phyloP scores from a whole-genome alignment of 2,113 vertebrate genomes.

The Ochotona curzoniae region DNA sequence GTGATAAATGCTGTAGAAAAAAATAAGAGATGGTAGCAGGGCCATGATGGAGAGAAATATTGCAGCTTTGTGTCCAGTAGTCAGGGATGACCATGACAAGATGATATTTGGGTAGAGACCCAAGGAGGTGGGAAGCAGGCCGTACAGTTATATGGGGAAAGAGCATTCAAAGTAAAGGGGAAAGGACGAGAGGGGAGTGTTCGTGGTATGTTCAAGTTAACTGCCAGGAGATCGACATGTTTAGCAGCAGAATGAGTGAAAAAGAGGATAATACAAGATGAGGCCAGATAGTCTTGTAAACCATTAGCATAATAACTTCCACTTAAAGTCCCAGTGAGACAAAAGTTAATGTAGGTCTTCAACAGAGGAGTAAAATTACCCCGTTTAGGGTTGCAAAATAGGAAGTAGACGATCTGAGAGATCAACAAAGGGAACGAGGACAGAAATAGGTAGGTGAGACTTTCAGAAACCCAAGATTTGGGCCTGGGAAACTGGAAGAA shows the following conservation, averaged over 20 bases:
- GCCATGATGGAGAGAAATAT: rapidly evolving
- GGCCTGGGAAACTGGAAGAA: not conserved
- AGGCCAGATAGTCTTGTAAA: not conserved
- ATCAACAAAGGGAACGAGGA: not conserved
- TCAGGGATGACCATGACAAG: not conserved
- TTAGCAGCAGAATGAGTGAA: not conserved
- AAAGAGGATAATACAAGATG: not conserved
- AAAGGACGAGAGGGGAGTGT: not conserved
- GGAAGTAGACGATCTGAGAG: not conserved
- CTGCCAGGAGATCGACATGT: not conserved
- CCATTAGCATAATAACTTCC: not conserved
- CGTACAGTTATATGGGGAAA: not conserved
- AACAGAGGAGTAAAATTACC: not conserved
- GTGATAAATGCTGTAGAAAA: not conserved
- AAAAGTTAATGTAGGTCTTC: not conserved
- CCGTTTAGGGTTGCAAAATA: not conserved
- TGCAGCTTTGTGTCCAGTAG: not conserved
- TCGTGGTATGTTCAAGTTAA: not conserved
- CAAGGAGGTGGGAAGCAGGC: not conserved
- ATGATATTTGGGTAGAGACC: not conserved
- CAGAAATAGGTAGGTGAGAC: not conserved
- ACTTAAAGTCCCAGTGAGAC: not conserved
- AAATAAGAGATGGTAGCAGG: not conserved
- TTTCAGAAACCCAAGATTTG: not conserved
- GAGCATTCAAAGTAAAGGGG: not conserved